Evolutionary conservation across 2,113 vertebrate genomes (phyloP).

Genomic region (Sinosuthora webbiana): DNA sequence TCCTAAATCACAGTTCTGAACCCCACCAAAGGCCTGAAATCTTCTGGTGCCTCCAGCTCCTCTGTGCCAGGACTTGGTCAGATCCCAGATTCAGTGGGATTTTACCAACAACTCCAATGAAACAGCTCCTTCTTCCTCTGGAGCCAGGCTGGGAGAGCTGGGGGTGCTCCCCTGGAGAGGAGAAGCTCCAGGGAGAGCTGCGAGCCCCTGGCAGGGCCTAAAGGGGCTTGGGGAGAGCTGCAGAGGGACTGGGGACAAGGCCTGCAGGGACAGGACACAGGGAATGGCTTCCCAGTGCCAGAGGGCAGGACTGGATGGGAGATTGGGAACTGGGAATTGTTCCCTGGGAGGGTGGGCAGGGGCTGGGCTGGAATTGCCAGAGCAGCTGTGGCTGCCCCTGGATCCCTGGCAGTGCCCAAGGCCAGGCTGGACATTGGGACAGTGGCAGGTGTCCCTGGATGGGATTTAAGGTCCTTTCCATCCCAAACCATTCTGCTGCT

Average conservation of each 20-base stretch:
- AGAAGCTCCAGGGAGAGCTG: background rate
- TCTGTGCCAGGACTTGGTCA: background rate
- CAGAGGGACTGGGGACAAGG: background rate
- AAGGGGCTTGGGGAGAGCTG: background rate
- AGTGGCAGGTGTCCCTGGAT: background rate
- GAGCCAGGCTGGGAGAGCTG: background rate
- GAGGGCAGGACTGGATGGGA: background rate
- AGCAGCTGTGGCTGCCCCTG: background rate
- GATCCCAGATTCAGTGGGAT: background rate
- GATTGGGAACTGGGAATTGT: background rate
- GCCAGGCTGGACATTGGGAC: background rate
- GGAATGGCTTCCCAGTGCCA: background rate
- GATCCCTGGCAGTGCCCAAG: background rate
- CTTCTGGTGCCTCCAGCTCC: background rate
- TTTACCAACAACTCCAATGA: fast-evolving
- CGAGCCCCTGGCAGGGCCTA: background rate
- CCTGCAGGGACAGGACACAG: background rate
- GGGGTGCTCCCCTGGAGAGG: background rate
- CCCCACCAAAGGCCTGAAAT: background rate
- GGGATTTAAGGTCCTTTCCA: background rate
- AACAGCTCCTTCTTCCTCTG: background rate
- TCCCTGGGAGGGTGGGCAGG: background rate
- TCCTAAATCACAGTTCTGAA: background rate
- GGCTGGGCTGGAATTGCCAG: background rate
- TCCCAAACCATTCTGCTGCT: background rate